Base-by-base conservation (phyloP, 2,113 vertebrate species). In the Desmodus rotundus region DNA sequence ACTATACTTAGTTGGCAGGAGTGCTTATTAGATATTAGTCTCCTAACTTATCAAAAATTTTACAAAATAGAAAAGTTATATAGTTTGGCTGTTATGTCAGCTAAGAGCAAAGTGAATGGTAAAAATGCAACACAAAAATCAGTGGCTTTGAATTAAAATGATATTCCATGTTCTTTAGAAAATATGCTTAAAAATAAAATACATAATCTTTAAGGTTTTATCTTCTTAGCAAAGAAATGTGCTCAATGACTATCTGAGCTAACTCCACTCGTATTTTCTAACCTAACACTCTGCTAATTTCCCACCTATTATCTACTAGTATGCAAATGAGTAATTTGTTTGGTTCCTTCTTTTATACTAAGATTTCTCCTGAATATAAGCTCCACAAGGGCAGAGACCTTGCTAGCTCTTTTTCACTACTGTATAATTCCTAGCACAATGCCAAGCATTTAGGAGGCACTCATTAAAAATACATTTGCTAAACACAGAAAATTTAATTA, bases 201-300 rank as follows among this genome's bases (percentile, higher is more conserved):
- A 12, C 17, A 50, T 54, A 78, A 81, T 8, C 28, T 70, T 95
- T 50, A 36, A 9, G 28, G 47, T 61, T 91, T 90, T 89, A 38
- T 91, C 81, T 86, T 88, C 86, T 82, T 82, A 61, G 54, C 10
- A 84, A 92, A 96, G 38, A 88, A 95, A 88, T 80, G 56, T 52
- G 26, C 13, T 77, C 68, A 92, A 4, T 24, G 24, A 74, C 31
- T 45, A 86, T 47, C 54, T 38, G 52, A 93, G n/a, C 65, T n/a
- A 92, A 33, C 1, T 5, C n/a, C 65, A 83, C 2, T 97, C 77
- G 58, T 86, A 83, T 93, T 94, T 93, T 58, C 67, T 96, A 96
- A 70, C 20, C 43, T 84, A 82, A 58, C 6, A 50, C 19, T 24
- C 33, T 45, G 4, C 36, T 89, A 54, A 73, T 52, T 89, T 87